A percentile compares a stretch with the other conserved stretches of the same genome.
phyloP scores from a whole-genome alignment of 2,888 invertebrate species.

The Lasioglossum oenotherae region DNA sequence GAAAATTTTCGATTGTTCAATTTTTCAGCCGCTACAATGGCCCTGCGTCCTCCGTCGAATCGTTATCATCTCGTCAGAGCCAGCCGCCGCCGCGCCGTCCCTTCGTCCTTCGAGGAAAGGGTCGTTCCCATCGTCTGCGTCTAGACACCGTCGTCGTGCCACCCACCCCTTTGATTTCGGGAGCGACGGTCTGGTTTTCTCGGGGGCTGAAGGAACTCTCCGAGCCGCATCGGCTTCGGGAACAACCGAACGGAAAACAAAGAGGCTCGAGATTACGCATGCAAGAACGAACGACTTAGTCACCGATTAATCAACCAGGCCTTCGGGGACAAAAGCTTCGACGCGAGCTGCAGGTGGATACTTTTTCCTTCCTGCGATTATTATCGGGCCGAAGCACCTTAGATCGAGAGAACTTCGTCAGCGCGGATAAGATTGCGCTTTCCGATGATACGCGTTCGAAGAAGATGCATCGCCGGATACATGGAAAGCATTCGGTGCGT shows the following conservation, averaged over 20 bases:
- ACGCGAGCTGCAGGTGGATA: background rate
- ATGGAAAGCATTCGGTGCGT: background rate
- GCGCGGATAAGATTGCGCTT: conserved; percentile 22
- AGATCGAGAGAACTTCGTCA: background rate
- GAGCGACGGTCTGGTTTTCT: conserved; percentile 6
- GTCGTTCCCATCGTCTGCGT: conserved; percentile 7
- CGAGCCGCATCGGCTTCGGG: conserved; percentile 39
- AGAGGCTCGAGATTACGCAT: conserved; percentile 47
- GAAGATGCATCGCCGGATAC: background rate
- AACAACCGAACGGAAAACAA: conserved; percentile 45
- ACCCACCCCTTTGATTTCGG: conserved; percentile 11
- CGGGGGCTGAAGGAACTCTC: background rate
- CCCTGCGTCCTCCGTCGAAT: background rate
- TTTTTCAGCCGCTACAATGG: background rate
- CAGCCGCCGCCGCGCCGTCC: conserved; percentile 14
- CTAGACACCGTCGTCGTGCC: conserved; percentile 3
- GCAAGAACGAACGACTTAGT: conserved; percentile 19
- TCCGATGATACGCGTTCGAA: background rate
- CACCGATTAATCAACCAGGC: conserved; percentile 49
- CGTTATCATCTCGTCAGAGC: conserved; percentile 51
- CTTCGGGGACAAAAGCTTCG: conserved; percentile 12
- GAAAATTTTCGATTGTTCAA: background rate
- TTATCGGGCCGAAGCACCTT: background rate
- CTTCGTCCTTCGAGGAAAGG: conserved; percentile 65
- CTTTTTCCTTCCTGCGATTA: background rate